Base-by-base conservation (phyloP, 1,140 invertebrate species). In the Cryptotermes secundus region DNA sequence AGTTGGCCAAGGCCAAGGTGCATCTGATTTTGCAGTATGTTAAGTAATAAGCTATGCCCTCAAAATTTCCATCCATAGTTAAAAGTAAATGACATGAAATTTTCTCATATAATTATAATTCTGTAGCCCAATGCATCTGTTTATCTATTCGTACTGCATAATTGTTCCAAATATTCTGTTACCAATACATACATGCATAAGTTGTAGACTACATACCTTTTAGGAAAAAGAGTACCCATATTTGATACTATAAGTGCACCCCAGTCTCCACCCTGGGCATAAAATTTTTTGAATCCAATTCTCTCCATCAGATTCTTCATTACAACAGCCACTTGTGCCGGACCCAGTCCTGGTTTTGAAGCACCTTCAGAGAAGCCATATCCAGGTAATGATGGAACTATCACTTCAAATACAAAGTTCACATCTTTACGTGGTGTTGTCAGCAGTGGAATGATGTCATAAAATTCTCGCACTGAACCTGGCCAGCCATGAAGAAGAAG, bases 401-500 rank as follows among this genome's bases (percentile, higher is more conserved):
- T 92, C 1, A 97, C 90, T 89, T 97, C 96, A 86, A 97, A 95
- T 2, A 94, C 95, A 87, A 95, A 93, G 86, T 94, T 90, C 79
- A 91, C 89, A 16, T 91, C 91, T 42, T 90, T 88, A 81, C 90
- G 89, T 9, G 92, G 90, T 2, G 91, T 92, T 0, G 92, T 95
- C 2, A 97, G 89, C 9, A 94, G 83, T 0, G 95, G 95, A 81
- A 96, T 90, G 26, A 92, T 86, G 85, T 92, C 90, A 49, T 89
- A 88, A 86, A 97, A 98, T 89, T 98, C 96, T 24, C 95, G 91
- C 4, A 98, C 91, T 0, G 95, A 96, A 38, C 97, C 96, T 7
- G 97, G 97, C 97, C 97, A 99, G 24, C 97, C 97, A 87, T 98
- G 97, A 10, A 96, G 87, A 1, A 92, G 92, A 84, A 93, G 90